Conservation (phyloP, 2,888 invertebrate genomes). For the Pristionchus exspectatus region DNA sequence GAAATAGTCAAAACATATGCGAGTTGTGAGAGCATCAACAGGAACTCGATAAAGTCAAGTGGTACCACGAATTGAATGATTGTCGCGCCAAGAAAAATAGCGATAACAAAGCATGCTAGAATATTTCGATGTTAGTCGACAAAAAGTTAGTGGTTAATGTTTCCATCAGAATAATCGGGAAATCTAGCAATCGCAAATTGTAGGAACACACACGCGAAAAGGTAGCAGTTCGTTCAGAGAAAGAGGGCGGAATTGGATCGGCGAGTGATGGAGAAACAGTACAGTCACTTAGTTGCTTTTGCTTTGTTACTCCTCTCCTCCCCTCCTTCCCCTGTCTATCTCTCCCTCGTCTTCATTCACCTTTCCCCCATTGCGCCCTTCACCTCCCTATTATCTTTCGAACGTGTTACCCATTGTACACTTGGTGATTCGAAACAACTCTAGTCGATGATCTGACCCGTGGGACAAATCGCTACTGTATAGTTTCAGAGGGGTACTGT, state of each 20-base stretch:
- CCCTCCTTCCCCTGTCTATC: neutral
- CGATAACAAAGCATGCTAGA: neutral
- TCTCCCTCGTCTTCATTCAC: neutral
- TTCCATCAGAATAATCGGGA: no score
- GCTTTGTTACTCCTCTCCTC: neutral
- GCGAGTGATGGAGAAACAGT: neutral
- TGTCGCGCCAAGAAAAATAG: neutral
- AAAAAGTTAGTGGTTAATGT: no score
- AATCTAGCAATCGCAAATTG: no score
- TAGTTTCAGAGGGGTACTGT: no score
- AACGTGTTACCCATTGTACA: constrained; percentile 20
- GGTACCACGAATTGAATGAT: neutral
- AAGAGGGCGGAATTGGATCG: neutral
- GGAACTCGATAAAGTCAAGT: constrained; percentile 12
- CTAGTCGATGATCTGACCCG: no score
- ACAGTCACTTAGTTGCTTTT: constrained; percentile 41
- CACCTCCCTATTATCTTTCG: constrained; percentile 39
- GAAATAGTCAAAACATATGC: neutral
- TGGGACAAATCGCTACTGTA: no score
- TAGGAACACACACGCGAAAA: no score
- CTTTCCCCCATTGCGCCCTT: neutral
- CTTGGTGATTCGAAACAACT: neutral
- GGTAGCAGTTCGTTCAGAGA: neutral
- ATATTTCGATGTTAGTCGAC: no score
- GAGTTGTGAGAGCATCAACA: neutral